phyloP scores from a whole-genome alignment of 2,113 vertebrate species.

The Takifugu flavidus region DNA sequence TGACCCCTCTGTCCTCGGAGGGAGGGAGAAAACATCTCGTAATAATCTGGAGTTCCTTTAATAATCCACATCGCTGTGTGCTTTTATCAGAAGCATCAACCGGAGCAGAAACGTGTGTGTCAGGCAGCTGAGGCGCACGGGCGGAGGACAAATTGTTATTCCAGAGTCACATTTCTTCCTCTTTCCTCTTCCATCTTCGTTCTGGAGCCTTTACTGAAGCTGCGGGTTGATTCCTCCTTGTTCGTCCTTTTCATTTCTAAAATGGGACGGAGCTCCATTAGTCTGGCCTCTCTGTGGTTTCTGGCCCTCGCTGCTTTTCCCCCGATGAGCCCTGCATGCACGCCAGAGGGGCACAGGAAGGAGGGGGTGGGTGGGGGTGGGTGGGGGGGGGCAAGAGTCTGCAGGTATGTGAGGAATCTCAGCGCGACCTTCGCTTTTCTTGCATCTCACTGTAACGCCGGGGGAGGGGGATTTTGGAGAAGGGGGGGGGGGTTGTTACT shows the following conservation, averaged over 20 bases:
- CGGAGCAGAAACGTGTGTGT: conserved; percentile 13
- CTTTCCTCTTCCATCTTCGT: background rate
- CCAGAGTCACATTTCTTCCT: conserved; percentile 2
- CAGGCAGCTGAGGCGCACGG: conserved; percentile 6
- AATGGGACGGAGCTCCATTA: background rate
- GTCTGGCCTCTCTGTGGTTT: conserved; percentile 25
- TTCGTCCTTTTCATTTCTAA: background rate
- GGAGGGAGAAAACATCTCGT: conserved; percentile 7
- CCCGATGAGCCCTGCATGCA: conserved; percentile 61
- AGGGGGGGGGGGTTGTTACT: conserved; percentile 9
- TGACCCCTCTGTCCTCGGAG: conserved; percentile 28
- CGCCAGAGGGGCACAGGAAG: conserved; percentile 57
- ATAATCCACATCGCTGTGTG: conserved; percentile 12
- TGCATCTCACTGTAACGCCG: conserved; percentile 47
- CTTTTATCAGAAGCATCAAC: conserved; percentile 34
- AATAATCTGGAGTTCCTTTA: background rate
- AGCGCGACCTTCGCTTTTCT: conserved; percentile 62
- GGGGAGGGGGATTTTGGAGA: conserved; percentile 52
- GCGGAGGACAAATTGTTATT: conserved; percentile 28
- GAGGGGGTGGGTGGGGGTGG: background rate
- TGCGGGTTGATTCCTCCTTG: too few species aligned
- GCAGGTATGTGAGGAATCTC: conserved; percentile 70
- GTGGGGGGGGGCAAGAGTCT: conserved; percentile 23
- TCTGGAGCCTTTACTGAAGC: too few species aligned
- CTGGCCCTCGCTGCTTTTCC: conserved; percentile 21